phyloP scores from a whole-genome alignment of 2,888 invertebrate species.

The Spisula subtruncata region DNA sequence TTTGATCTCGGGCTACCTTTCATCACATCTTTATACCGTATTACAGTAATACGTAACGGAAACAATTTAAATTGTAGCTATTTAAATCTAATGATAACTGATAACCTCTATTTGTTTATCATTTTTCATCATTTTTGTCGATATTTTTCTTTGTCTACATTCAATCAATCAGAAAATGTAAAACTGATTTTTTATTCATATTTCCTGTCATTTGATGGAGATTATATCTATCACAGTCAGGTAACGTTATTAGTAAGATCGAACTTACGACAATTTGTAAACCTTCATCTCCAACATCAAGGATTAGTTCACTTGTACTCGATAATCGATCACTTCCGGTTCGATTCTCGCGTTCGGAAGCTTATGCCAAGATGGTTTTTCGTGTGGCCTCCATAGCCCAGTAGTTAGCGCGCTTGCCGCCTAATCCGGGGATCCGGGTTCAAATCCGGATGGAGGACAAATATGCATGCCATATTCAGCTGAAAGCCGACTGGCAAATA shows the following conservation, averaged over 20 bases:
- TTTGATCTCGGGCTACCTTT: not conserved
- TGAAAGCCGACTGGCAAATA: too few relatives aligned
- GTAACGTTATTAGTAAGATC: not conserved
- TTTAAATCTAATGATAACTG: too few relatives aligned
- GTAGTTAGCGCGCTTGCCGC: too few relatives aligned
- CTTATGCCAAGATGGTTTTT: too few relatives aligned
- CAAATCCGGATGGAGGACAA: too few relatives aligned
- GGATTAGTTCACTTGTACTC: not conserved
- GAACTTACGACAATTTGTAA: not conserved
- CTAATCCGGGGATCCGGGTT: too few relatives aligned
- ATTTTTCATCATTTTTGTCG: not conserved
- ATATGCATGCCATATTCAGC: too few relatives aligned
- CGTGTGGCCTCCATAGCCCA: too few relatives aligned
- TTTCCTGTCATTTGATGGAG: conserved; percentile 19
- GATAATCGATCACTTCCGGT: not conserved
- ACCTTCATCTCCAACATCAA: not conserved
- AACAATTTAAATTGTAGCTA: not conserved
- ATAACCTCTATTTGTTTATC: not conserved
- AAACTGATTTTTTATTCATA: conserved; percentile 8
- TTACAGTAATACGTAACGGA: not conserved
- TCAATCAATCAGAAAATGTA: not conserved
- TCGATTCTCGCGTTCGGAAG: too few relatives aligned
- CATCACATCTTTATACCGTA: not conserved
- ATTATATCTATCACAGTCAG: not conserved
- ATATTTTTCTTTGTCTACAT: not conserved